phyloP scores from a whole-genome alignment of 35 echinoderm and acorn worm genomes.

The Heliocidaris erythrogramma region DNA sequence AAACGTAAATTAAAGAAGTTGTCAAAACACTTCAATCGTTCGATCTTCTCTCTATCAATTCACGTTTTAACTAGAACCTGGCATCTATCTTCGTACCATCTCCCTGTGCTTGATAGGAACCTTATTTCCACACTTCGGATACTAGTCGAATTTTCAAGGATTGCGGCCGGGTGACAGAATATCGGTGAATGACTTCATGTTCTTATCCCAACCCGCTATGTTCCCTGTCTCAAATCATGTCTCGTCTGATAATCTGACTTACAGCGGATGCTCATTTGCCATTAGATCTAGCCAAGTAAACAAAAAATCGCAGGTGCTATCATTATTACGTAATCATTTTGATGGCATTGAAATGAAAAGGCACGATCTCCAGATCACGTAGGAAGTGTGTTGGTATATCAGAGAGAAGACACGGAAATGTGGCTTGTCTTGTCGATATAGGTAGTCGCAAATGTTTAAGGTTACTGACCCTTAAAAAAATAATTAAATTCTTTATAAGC shows the following conservation, averaged over 20 bases:
- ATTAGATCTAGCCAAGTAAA: not conserved
- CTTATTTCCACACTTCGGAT: not conserved
- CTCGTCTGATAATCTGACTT: not conserved
- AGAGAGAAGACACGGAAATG: not conserved
- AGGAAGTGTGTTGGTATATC: not conserved
- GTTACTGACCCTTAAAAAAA: not conserved
- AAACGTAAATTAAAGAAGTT: not conserved
- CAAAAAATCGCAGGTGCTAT: not conserved
- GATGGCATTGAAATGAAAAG: not conserved
- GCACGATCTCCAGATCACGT: not conserved
- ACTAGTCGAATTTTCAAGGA: not conserved
- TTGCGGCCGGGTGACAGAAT: not conserved
- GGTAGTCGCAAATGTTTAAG: not conserved
- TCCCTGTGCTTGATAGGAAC: not conserved
- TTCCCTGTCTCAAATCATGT: not conserved
- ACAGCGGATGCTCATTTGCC: not conserved
- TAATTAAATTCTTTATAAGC: no score
- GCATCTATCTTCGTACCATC: not conserved
- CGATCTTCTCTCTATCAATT: not conserved
- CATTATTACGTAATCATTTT: not conserved
- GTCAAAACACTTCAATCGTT: not conserved
- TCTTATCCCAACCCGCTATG: not conserved
- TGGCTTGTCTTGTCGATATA: not conserved
- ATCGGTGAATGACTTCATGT: conserved; percentile 16
- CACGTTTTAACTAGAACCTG: not conserved